These are phyloP conservation scores for Condylostylus longicornis DNA, from an alignment of 1,140 invertebrate genomes.

Conservation along the genomic window DNA sequence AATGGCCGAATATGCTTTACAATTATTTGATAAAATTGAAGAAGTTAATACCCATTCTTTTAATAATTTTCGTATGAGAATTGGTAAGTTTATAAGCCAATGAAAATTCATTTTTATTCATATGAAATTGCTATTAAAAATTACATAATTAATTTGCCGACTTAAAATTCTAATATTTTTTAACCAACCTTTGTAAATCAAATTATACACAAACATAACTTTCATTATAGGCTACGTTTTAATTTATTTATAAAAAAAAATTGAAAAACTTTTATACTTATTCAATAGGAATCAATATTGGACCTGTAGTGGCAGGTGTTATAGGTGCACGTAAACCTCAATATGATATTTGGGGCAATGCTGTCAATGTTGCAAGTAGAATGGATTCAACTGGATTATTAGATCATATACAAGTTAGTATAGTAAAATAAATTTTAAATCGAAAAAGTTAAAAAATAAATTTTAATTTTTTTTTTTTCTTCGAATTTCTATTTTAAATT, in stretches of 20 bases:
- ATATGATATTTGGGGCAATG: constrained; percentile 81
- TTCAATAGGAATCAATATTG: constrained; percentile 72
- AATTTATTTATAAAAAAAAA: constrained; percentile 2
- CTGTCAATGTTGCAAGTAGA: constrained; percentile 81
- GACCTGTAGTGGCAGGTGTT: constrained; percentile 87
- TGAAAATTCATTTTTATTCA: neutral
- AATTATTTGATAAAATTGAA: constrained; percentile 69
- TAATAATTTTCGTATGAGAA: constrained; percentile 87
- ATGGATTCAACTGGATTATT: constrained; percentile 75
- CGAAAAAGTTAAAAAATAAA: neutral
- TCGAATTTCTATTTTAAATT: too few species aligned
- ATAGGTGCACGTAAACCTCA: constrained; percentile 86
- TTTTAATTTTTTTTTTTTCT: neutral
- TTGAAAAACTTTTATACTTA: neutral
- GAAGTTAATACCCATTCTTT: constrained; percentile 93
- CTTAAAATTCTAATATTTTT: neutral
- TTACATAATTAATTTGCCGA: too few species aligned
- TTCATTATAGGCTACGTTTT: constrained; percentile 2
- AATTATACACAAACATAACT: constrained; percentile 2
- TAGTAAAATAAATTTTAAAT: constrained; percentile 17
- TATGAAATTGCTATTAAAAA: neutral
- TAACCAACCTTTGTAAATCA: neutral
- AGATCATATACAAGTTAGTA: constrained; percentile 63
- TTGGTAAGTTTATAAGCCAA: constrained; percentile 43
- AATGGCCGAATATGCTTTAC: constrained; percentile 82